Evolutionary conservation across 2,113 vertebrate species (phyloP).

Genomic region (Pagrus major): DNA sequence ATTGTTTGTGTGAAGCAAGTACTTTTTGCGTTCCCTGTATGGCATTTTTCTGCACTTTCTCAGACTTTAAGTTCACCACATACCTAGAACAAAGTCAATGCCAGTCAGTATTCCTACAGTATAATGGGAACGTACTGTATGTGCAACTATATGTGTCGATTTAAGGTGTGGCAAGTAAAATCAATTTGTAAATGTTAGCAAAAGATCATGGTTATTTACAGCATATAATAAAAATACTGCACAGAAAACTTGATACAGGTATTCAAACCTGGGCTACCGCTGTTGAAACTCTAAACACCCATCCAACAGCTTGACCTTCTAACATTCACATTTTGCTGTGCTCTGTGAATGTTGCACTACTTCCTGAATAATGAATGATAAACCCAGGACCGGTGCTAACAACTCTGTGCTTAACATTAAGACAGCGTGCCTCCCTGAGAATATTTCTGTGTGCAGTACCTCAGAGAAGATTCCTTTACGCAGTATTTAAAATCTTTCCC

Average conservation of each 20-base stretch:
- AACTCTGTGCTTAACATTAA: background rate
- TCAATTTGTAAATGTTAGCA: background rate
- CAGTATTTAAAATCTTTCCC: background rate
- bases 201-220: background rate
- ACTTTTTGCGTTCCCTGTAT: background rate
- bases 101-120: background rate
- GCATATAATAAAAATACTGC: background rate
- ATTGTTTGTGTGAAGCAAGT: background rate
- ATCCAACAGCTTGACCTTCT: constrained; percentile 2
- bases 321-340: background rate
- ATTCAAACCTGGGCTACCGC: background rate
- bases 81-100: background rate
- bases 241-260: background rate
- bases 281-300: background rate
- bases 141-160: background rate
- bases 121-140: background rate
- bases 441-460: background rate
- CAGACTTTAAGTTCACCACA: background rate
- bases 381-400: background rate
- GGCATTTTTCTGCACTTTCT: background rate
- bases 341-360: background rate
- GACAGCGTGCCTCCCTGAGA: background rate
- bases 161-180: background rate
- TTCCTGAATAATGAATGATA: constrained; percentile 9
- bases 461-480: background rate